Base-by-base conservation (phyloP, 2,113 vertebrate genomes). In the Patagioenas fasciata region DNA sequence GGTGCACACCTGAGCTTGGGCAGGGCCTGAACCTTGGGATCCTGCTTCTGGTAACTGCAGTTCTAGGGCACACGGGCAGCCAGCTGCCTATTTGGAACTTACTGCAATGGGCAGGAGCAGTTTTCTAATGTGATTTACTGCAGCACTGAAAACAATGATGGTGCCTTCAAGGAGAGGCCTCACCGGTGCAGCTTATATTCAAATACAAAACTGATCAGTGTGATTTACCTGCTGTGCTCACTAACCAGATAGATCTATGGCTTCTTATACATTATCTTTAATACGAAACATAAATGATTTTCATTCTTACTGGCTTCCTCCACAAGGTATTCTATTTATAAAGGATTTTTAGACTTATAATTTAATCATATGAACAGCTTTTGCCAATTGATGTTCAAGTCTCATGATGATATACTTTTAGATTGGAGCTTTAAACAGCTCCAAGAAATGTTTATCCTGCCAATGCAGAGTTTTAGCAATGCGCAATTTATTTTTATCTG, bases 401-500 rank as follows among this genome's bases (percentile, higher is more conserved):
- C 71, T n/a, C 79, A 54, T 34, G 74, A 91, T 6, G 3, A 80
- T 42, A 65, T 32, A 48, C 75, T 85, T 89, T 58, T 42, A 91
- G 71, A 95, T 4, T 78, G 47, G 50, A 88, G 51, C 47, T 96
- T 89, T 94, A 81, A 89, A 75, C 66, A 66, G 70, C 84, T 91
- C 54, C 70, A 85, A 77, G 66, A 82, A 87, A 57, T 77, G 54
- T 87, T 95, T 94, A 80, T 62, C 74, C 70, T 94, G 84, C 51
- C 91, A 94, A 80, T 74, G 79, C 88, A 83, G 51, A 80, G 74
- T 71, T 94, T 83, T 89, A 93, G 79, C 82, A 70, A 80, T 8
- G 64, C 67, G 87, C 71, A 80, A 80, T 82, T 95, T 85, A 89
- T 94, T 96, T 96, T 96, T 93, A 90, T 91, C 91, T 73, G 66